Evolutionary conservation across 2,797 vertebrate species (phyloP).

Genomic region (Anguilla megastoma): DNA sequence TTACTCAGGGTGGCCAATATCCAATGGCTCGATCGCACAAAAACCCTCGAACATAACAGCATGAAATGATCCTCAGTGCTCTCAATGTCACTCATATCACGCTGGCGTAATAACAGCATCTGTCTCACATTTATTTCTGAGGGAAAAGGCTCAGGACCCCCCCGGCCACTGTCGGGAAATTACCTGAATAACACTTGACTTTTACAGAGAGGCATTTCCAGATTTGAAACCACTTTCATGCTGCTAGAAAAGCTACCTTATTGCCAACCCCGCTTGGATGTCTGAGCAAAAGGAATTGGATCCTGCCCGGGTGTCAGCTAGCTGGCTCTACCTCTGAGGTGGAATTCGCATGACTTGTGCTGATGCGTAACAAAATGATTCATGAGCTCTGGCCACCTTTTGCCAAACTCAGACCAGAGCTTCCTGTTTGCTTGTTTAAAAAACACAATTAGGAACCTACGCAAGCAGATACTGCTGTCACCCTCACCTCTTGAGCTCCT

Average conservation of each 20-base stretch:
- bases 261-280: neutral
- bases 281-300: neutral
- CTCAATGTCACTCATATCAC: conserved; percentile 75
- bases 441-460: neutral
- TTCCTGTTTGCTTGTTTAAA: neutral
- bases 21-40: neutral
- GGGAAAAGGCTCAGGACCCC: neutral
- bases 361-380: no score
- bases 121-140: conserved; percentile 50
- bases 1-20: neutral
- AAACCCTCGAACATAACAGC: conserved; percentile 72
- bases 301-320: neutral
- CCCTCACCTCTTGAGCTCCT: neutral
- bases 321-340: neutral
- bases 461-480: neutral
- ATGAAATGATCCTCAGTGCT: conserved; percentile 79
- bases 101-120: conserved; percentile 74
- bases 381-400: neutral
- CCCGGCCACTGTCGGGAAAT: neutral
- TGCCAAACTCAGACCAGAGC: neutral
- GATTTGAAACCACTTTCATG: conserved; percentile 49
- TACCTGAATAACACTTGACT: conserved; percentile 59
- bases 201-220: conserved; percentile 73
- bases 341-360: no score
- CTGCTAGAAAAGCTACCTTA: neutral